A percentile compares a stretch with the other conserved stretches of the same genome.
These are phyloP conservation scores for Lanius collurio DNA, from an alignment of 2,113 vertebrate genomes.

Conservation along the genomic window DNA sequence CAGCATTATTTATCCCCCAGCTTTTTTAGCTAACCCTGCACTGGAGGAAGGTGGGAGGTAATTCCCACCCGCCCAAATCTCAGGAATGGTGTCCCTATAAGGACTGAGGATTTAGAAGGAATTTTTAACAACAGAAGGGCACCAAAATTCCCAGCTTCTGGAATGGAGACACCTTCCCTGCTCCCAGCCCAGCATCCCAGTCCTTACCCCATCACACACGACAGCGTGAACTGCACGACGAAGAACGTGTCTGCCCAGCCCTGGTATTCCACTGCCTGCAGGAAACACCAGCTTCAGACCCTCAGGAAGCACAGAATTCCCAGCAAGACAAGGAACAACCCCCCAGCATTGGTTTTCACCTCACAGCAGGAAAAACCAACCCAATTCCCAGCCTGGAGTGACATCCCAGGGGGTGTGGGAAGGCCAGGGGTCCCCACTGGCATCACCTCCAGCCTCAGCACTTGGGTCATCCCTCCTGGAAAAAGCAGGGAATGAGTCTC, in stretches of 20 bases:
- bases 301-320: fast-evolving
- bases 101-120: neutral
- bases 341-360: fast-evolving
- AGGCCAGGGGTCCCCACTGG: fast-evolving
- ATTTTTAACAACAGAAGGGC: neutral
- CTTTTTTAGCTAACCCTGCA: neutral
- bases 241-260: constrained; percentile 80
- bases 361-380: neutral
- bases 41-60: neutral
- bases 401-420: neutral
- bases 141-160: fast-evolving
- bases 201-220: constrained; percentile 84
- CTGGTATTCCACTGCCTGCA: constrained; percentile 78
- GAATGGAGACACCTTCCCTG: neutral
- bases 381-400: fast-evolving
- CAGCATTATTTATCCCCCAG: fast-evolving
- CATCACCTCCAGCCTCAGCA: neutral
- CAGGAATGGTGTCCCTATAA: fast-evolving
- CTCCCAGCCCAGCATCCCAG: fast-evolving
- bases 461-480: neutral
- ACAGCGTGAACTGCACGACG: constrained; percentile 75
- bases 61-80: neutral
- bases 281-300: neutral
- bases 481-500: fast-evolving
- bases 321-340: neutral